Conservation (phyloP, 1,140 invertebrate genomes). For the Meloidogyne floridensis region DNA sequence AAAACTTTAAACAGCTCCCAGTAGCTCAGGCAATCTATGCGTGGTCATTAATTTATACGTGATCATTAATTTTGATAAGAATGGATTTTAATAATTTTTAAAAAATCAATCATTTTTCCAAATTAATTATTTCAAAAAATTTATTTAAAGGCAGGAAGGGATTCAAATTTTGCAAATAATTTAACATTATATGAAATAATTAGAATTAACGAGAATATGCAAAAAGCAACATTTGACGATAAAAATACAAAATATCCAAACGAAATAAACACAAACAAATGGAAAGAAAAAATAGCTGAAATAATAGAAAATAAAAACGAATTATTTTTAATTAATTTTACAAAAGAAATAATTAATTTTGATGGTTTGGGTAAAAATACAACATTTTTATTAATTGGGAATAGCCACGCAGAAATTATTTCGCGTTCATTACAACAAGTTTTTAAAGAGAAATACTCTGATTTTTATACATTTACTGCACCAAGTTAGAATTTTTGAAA, state of each 20-base stretch:
- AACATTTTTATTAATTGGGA: constrained; percentile 16
- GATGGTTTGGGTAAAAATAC: not conserved
- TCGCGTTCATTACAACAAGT: constrained; percentile 9
- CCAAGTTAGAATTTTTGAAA: not conserved
- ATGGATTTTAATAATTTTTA: not conserved
- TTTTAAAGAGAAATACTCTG: not conserved
- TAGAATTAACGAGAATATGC: constrained; percentile 14
- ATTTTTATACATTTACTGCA: constrained; percentile 22
- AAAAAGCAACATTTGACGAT: constrained; percentile 5
- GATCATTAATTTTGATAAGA: constrained; percentile 1
- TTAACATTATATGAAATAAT: constrained; percentile 25
- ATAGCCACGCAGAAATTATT: constrained; percentile 21
- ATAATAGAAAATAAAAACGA: not conserved
- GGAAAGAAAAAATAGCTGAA: not conserved
- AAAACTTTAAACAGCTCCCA: too few relatives aligned
- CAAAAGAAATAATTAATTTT: too few relatives aligned
- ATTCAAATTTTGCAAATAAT: not conserved
- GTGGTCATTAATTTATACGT: constrained; percentile 10
- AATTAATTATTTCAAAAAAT: too few relatives aligned
- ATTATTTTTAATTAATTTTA: too few relatives aligned
- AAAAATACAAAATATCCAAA: not conserved
- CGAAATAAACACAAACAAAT: not conserved
- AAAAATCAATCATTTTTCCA: not conserved
- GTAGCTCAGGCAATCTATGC: too few relatives aligned
- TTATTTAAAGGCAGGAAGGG: not conserved